Evolutionary conservation across 1,140 invertebrate species (phyloP), one percentile per base, ranked within the genome.

Genomic region (Bacillus rossius): DNA sequence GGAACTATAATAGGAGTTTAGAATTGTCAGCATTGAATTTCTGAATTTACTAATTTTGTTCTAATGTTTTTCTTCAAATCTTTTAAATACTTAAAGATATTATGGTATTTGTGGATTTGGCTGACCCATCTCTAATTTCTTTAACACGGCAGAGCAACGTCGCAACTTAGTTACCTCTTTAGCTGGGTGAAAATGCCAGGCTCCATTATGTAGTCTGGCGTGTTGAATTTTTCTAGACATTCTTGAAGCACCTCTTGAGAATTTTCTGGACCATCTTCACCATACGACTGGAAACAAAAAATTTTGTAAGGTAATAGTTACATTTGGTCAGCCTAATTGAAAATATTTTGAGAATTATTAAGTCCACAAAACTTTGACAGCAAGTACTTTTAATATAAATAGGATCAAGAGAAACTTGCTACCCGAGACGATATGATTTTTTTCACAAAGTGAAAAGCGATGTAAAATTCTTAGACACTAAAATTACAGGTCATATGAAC

Each of bases 121-220:
- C n/a, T n/a, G n/a, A n/a, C n/a, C n/a, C n/a, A n/a, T n/a, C n/a
- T n/a, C n/a, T n/a, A n/a, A n/a, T n/a, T n/a, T n/a, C n/a, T n/a
- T n/a, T n/a, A n/a, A n/a, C n/a, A n/a, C n/a, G n/a, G n/a, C n/a
- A n/a, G n/a, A n/a, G n/a, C n/a, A n/a, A n/a, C n/a, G n/a, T n/a
- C n/a, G n/a, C n/a, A n/a, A n/a, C n/a, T n/a, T n/a, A n/a, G n/a
- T 19, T 63, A 89, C 83, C 84, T 83, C 75, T 97, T 96, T 0
- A 99, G 76, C 67, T 96, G 92, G 16, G 84, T 84, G 71, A 97
- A 96, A 66, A 99, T 97, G 17, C 91, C 92, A 16, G 96, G 94
- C 75, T 99, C 96, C 96, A 99, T 98, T 54, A 99, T 98, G 72
- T 94, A 99, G 81, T 99, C 96, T 13, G 89, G 82, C 29, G 88